Evolutionary conservation across 2,888 invertebrate species (phyloP).

Genomic region (Plagiodera versicolora): DNA sequence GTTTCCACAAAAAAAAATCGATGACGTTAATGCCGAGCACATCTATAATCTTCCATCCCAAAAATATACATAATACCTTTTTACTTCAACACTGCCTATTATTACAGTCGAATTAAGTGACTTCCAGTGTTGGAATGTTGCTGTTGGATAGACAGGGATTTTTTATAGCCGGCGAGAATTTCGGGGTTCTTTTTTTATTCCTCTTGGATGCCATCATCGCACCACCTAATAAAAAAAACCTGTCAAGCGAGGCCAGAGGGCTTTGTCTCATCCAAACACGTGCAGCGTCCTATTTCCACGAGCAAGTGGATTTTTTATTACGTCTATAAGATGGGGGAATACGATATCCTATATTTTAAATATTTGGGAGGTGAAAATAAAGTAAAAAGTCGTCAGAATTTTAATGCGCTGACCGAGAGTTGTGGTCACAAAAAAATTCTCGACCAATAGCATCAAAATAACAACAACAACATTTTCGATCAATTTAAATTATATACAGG

Average conservation of each 20-base stretch:
- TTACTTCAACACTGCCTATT: conserved; percentile 24
- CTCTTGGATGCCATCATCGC: conserved; percentile 20
- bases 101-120: conserved; percentile 31
- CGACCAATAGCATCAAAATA: too few species aligned
- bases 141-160: conserved; percentile 24
- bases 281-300: conserved; percentile 24
- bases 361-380: neutral
- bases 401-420: too few species aligned
- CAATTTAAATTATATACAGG: too few species aligned
- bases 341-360: neutral
- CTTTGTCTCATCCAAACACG: conserved; percentile 29
- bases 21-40: neutral
- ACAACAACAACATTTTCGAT: too few species aligned
- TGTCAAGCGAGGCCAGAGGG: conserved; percentile 19
- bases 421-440: too few species aligned
- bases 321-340: neutral
- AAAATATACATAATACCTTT: conserved; percentile 22
- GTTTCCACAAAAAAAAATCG: neutral
- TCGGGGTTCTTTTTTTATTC: conserved; percentile 20
- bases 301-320: conserved; percentile 10
- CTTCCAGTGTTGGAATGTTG: conserved; percentile 34
- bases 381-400: too few species aligned
- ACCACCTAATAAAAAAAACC: conserved; percentile 18
- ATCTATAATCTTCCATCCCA: conserved; percentile 12
- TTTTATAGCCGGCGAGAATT: conserved; percentile 25